Conservation (phyloP, 2,888 invertebrate genomes). For the Helleia helle region DNA sequence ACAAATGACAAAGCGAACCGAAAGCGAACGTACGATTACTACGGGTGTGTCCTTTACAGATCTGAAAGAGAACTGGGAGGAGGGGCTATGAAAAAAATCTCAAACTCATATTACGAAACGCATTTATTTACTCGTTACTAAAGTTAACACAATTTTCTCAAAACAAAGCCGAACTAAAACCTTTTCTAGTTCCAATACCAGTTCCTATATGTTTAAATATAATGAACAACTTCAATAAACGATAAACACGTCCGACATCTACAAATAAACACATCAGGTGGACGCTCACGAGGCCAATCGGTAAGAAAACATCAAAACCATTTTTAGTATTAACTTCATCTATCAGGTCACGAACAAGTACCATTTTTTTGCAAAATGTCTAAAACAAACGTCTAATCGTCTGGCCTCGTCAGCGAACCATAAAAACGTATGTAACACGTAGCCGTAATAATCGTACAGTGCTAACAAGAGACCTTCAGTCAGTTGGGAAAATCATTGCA, state of each 20-base stretch:
- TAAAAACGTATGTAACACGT: constrained; percentile 40
- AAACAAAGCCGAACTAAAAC: constrained; percentile 64
- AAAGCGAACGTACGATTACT: constrained; percentile 27
- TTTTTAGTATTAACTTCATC: too few relatives aligned
- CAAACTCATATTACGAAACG: constrained; percentile 71
- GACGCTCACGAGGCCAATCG: constrained; percentile 12
- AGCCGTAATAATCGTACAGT: constrained; percentile 43
- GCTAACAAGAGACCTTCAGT: constrained; percentile 39
- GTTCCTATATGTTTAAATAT: constrained; percentile 41
- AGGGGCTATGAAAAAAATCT: constrained; percentile 70
- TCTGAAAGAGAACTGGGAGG: constrained; percentile 54
- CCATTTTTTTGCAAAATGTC: too few relatives aligned
- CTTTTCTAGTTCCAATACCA: constrained; percentile 43
- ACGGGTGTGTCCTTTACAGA: constrained; percentile 56
- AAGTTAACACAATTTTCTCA: constrained; percentile 67
- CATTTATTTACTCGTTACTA: constrained; percentile 71
- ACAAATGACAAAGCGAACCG: background rate
- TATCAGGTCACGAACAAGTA: too few relatives aligned
- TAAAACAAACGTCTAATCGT: background rate
- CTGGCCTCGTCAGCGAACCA: background rate
- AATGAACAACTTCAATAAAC: constrained; percentile 2
- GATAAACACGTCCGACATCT: constrained; percentile 10
- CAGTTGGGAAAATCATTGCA: background rate
- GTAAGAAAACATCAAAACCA: too few relatives aligned
- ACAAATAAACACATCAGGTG: constrained; percentile 55